phyloP scores from a whole-genome alignment of 2,888 invertebrate genomes.

The Stenodera caucasica region DNA sequence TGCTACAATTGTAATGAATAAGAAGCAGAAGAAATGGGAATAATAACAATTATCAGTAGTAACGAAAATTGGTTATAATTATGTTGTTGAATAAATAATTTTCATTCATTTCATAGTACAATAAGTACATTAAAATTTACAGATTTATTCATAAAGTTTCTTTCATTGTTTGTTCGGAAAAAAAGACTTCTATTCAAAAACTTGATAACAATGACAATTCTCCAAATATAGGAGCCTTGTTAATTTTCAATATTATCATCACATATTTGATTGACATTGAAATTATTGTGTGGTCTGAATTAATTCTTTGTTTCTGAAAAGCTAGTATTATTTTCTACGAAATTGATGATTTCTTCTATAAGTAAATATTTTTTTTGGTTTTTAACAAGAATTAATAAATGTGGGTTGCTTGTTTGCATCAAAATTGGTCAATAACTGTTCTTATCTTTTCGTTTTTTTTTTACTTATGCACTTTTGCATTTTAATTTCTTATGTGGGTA shows the following conservation, averaged over 20 bases:
- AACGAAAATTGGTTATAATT: background rate
- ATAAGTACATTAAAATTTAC: no score
- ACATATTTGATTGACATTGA: constrained; percentile 3
- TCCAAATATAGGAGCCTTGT: background rate
- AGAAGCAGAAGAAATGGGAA: background rate
- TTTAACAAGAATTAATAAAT: background rate
- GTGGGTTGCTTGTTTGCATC: background rate
- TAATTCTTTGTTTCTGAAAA: background rate
- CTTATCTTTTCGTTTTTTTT: background rate
- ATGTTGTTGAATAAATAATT: background rate
- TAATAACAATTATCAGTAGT: background rate
- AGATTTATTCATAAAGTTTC: no score
- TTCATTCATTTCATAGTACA: background rate
- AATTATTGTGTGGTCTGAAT: constrained; percentile 1
- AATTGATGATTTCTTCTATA: background rate
- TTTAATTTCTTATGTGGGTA: background rate
- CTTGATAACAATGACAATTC: no score
- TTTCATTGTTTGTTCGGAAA: no score
- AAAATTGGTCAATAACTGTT: background rate
- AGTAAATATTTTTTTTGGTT: no score
- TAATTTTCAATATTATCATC: constrained; percentile 6
- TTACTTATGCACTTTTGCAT: background rate
- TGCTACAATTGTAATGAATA: background rate
- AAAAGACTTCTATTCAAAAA: no score
- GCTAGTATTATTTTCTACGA: background rate